These are phyloP conservation scores for Ischnus inquisitorius DNA, from an alignment of 2,888 invertebrate genomes.

Conservation along the genomic window DNA sequence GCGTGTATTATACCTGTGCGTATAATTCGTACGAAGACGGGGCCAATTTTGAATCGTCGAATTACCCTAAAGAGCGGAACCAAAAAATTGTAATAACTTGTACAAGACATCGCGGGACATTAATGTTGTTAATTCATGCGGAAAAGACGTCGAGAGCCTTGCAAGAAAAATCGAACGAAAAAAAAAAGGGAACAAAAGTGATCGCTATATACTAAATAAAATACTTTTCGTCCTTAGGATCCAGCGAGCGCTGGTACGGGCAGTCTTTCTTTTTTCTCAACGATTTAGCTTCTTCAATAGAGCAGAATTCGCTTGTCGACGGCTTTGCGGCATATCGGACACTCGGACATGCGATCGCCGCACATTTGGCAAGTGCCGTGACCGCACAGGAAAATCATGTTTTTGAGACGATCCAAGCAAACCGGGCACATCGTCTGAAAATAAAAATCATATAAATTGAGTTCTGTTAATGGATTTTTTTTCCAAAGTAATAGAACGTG, in stretches of 20 bases:
- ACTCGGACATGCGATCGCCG: slow-evolving; percentile 98
- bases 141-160: background rate
- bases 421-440: slow-evolving; percentile 99
- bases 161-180: slow-evolving; percentile 8
- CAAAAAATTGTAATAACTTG: background rate
- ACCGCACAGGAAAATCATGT: slow-evolving; percentile 99
- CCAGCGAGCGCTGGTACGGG: slow-evolving; percentile 54
- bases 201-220: slow-evolving; percentile 26
- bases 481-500: too few relatives aligned
- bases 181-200: slow-evolving; percentile 20
- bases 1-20: slow-evolving; percentile 43
- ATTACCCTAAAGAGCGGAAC: background rate
- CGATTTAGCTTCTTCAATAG: slow-evolving; percentile 87
- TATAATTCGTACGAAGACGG: slow-evolving; percentile 19
- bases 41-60: background rate
- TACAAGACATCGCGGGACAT: slow-evolving; percentile 3
- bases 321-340: slow-evolving; percentile 98
- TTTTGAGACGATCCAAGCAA: slow-evolving; percentile 98
- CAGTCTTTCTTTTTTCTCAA: slow-evolving; percentile 59
- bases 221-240: slow-evolving; percentile 41
- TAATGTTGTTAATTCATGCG: background rate
- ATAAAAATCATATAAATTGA: slow-evolving; percentile 40
- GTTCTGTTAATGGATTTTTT: too few relatives aligned
- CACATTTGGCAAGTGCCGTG: slow-evolving; percentile 99
- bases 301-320: slow-evolving; percentile 98